Evolutionary conservation across 2,797 vertebrate species (phyloP).

Genomic region (Xenentodon cancila): DNA sequence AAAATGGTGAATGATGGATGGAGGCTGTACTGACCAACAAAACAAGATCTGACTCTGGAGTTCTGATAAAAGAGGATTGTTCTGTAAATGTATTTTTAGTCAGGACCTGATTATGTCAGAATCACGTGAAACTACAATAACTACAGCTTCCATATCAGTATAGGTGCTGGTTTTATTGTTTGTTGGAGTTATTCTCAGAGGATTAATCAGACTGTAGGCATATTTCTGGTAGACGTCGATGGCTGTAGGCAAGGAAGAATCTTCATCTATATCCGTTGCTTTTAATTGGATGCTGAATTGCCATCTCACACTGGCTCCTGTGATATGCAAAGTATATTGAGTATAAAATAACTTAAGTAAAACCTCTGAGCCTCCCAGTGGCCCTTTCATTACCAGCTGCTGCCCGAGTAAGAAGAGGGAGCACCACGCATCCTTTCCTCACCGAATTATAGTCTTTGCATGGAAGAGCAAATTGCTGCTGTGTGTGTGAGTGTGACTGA

Average conservation of each 20-base stretch:
- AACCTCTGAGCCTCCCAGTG: constrained; percentile 55
- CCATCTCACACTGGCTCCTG: constrained; percentile 41
- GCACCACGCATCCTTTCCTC: constrained; percentile 46
- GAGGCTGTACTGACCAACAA: constrained; percentile 29
- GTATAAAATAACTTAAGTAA: constrained; percentile 67
- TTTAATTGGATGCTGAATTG: constrained; percentile 44
- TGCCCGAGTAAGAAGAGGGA: constrained; percentile 48
- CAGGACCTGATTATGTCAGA: not conserved
- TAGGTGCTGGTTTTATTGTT: constrained; percentile 2
- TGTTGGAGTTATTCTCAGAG: constrained; percentile 8
- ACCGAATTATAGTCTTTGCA: constrained; percentile 60
- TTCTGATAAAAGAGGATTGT: constrained; percentile 27
- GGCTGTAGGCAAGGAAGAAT: constrained; percentile 18
- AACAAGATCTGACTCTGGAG: constrained; percentile 14
- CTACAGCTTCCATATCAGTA: not conserved
- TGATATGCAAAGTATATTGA: constrained; percentile 63
- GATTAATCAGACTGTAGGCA: constrained; percentile 23
- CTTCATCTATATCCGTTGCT: constrained; percentile 44
- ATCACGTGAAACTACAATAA: constrained; percentile 1
- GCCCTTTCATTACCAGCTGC: constrained; percentile 59
- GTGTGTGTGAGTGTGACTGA: constrained; percentile 41
- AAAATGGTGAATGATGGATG: constrained; percentile 50
- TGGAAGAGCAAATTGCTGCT: constrained; percentile 70
- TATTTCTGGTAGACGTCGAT: constrained; percentile 24
- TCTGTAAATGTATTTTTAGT: constrained; percentile 31